A percentile compares a stretch with the other conserved stretches of the same genome.
Evolutionary conservation across 2,888 invertebrate species (phyloP).

Genomic region (Patella pellucida): DNA sequence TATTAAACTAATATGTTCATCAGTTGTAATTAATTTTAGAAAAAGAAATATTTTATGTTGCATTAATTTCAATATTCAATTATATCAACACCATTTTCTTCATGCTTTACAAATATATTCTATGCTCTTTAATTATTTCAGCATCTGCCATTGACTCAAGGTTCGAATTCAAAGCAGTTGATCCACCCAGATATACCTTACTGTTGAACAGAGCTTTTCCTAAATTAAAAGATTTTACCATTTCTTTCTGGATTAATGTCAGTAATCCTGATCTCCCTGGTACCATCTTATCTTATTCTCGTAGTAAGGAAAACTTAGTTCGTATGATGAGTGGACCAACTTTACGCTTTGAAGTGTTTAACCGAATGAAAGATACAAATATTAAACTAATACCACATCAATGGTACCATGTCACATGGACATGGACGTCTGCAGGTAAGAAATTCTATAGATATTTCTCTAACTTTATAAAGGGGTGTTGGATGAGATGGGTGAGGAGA

Average conservation of each 20-base stretch:
- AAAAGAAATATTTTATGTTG: no score
- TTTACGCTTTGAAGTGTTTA: conserved; percentile 53
- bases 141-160: conserved; percentile 65
- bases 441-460: background rate
- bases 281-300: conserved; percentile 63
- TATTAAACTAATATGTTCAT: no score
- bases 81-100: no score
- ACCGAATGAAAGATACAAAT: conserved; percentile 43
- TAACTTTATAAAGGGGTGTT: background rate
- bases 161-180: conserved; percentile 56
- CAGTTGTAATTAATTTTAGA: no score
- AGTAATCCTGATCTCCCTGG: conserved; percentile 40
- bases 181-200: conserved; percentile 58
- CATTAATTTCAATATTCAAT: no score
- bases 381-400: conserved; percentile 44
- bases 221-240: conserved; percentile 59
- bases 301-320: conserved; percentile 44
- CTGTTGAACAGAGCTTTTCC: conserved; percentile 66
- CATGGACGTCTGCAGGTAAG: conserved; percentile 59
- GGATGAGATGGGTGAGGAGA: background rate
- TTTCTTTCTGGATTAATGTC: conserved; percentile 66
- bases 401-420: conserved; percentile 66
- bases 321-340: conserved; percentile 57
- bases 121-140: conserved; percentile 33
- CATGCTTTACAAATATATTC: no score